These are phyloP conservation scores for Vimba vimba DNA, from an alignment of 2,113 vertebrate species.

Conservation along the genomic window DNA sequence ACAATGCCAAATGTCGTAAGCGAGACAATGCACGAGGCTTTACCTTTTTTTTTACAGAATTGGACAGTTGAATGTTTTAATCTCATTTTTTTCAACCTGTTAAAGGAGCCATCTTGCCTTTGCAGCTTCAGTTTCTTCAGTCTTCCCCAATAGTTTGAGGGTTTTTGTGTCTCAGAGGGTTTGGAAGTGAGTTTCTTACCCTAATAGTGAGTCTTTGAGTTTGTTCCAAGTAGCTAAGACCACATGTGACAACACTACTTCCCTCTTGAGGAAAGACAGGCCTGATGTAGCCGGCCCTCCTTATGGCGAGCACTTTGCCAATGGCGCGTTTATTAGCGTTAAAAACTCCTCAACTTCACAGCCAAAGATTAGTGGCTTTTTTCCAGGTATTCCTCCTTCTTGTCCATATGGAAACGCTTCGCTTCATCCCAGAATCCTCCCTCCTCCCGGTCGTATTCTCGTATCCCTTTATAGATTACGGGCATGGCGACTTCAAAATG, in stretches of 20 bases:
- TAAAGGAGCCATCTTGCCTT: not conserved
- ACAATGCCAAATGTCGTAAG: not conserved
- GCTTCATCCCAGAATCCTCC: constrained; percentile 58
- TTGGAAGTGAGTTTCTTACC: constrained; percentile 42
- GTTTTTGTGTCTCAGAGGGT: constrained; percentile 26
- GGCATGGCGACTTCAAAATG: constrained; percentile 72
- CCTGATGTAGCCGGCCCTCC: constrained; percentile 62
- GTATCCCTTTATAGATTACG: constrained; percentile 71
- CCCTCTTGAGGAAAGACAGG: constrained; percentile 61
- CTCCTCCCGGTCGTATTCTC: constrained; percentile 45
- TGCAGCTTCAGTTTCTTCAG: constrained; percentile 23
- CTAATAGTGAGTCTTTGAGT: constrained; percentile 51
- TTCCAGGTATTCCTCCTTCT: constrained; percentile 72
- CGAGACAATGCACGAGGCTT: not conserved
- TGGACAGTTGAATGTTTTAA: not conserved
- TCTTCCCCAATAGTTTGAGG: constrained; percentile 17
- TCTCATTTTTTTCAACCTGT: not conserved
- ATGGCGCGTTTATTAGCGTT: constrained; percentile 62
- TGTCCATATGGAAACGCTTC: constrained; percentile 75
- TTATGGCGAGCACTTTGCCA: constrained; percentile 58
- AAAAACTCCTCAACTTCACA: constrained; percentile 67
- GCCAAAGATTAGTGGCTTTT: constrained; percentile 71
- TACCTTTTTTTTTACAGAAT: constrained; percentile 3
- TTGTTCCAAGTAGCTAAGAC: constrained; percentile 56
- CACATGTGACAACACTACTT: constrained; percentile 59